Evolutionary conservation across 2,888 invertebrate genomes (phyloP).

Genomic region (Zele albiditarsus): DNA sequence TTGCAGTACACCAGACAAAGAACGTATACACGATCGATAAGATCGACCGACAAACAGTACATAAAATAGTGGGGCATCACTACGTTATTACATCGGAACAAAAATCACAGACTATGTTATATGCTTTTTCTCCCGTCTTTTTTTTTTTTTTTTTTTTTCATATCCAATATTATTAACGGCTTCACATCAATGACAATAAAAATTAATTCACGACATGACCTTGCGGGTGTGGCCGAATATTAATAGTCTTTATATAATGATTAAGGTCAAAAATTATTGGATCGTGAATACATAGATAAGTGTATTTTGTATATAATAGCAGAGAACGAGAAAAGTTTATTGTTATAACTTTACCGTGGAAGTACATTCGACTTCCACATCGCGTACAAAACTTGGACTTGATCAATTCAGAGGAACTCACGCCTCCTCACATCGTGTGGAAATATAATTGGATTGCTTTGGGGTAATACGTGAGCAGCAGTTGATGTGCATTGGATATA

Average conservation of each 20-base stretch:
- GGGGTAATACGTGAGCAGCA: slow-evolving; percentile 3
- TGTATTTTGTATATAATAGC: background rate
- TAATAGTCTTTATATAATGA: slow-evolving; percentile 1
- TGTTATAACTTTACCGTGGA: background rate
- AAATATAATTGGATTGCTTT: slow-evolving; percentile 11
- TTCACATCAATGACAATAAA: background rate
- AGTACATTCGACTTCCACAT: background rate
- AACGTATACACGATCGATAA: slow-evolving; percentile 18
- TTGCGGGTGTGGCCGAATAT: background rate
- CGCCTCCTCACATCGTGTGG: background rate
- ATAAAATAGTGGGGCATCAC: slow-evolving; percentile 2
- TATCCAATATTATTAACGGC: background rate
- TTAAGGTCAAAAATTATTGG: background rate
- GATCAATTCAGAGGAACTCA: background rate
- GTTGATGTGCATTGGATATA: background rate
- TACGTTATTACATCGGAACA: background rate
- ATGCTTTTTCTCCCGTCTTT: background rate
- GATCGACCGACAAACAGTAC: slow-evolving; percentile 13
- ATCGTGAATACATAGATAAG: background rate
- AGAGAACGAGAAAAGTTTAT: background rate
- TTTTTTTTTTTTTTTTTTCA: background rate
- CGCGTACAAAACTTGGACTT: background rate
- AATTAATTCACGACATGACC: background rate
- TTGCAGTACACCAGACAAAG: slow-evolving; percentile 12
- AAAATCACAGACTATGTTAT: background rate